Evolutionary conservation across 2,113 vertebrate genomes (phyloP), one percentile per base, ranked within the genome.

Genomic region (Colistium nudipinnis): DNA sequence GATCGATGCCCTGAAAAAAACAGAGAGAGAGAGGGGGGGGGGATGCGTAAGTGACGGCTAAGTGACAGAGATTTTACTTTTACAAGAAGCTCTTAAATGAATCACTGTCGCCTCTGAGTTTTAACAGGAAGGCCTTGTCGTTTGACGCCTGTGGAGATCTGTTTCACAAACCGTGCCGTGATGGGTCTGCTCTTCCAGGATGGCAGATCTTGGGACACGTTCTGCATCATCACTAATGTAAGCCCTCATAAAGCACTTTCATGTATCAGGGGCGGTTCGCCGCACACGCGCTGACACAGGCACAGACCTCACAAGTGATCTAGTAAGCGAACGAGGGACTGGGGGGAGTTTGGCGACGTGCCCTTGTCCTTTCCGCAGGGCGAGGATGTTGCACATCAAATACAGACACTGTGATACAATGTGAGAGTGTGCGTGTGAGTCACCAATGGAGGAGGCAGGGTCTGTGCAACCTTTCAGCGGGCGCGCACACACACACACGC

Each of bases 1-100:
- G 92, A 30, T 94, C 83, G 7, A 97, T 90, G 6, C 94, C 94
- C 96, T 97, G 84, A 14, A 47, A 16, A 44, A 76, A 47, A 19
- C 17, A 19, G 55, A 43, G 3, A 38, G 2, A 54, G 6, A 3
- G 2, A 33, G 35, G 14, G 53, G n/a, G 27, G 12, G 10, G 31
- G 45, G 14, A 25, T 10, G 52, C 22, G 11, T 27, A n/a, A 8
- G 0, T 13, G 44, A 22, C n/a, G 19, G n/a, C 7, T 44, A 24
- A 20, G 33, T 48, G 17, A 51, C 33, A 17, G 24, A 48, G 4
- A 8, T 52, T 74, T 72, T 0, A 31, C 31, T 54, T 62, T 24
- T 57, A 74, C 52, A 55, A 51, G 45, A 2, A 0, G 20, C n/a
- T 41, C 36, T 12, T 56, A 35, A 75, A 75, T 27, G 64, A 64